These are phyloP conservation scores for Salticus scenicus DNA, from an alignment of 2,888 invertebrate species.

Conservation along the genomic window DNA sequence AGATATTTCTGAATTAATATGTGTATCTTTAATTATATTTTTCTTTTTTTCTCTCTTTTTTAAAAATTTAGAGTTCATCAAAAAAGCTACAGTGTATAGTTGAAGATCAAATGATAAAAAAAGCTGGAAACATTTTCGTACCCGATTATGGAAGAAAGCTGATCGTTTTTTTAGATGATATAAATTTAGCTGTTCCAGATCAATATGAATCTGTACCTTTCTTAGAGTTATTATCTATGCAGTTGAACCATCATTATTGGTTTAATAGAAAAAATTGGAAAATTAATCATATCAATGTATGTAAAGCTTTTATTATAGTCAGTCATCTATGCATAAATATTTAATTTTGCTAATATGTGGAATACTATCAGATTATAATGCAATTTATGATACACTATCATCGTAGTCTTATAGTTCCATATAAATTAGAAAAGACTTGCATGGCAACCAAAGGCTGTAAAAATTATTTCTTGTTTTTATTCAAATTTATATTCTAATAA, in stretches of 20 bases:
- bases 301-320: no score
- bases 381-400: no score
- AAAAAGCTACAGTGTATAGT: slow-evolving; percentile 86
- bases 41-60: background rate
- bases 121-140: slow-evolving; percentile 88
- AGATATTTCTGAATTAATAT: no score
- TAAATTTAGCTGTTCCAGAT: slow-evolving; percentile 94
- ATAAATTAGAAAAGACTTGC: no score
- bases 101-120: slow-evolving; percentile 89
- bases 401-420: no score
- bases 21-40: no score
- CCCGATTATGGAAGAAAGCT: slow-evolving; percentile 88
- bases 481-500: no score
- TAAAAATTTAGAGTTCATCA: slow-evolving; percentile 82
- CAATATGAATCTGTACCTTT: slow-evolving; percentile 92
- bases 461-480: no score
- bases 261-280: slow-evolving; percentile 88
- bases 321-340: no score
- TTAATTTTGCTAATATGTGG: no score
- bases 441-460: no score
- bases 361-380: no score
- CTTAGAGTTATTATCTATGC: slow-evolving; percentile 87
- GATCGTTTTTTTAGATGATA: slow-evolving; percentile 92
- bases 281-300: slow-evolving; percentile 84
- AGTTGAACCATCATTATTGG: slow-evolving; percentile 94